A percentile compares a stretch with the other conserved stretches of the same genome.
phyloP scores from a whole-genome alignment of 2,888 invertebrate species.

The Geophilus truncorum region DNA sequence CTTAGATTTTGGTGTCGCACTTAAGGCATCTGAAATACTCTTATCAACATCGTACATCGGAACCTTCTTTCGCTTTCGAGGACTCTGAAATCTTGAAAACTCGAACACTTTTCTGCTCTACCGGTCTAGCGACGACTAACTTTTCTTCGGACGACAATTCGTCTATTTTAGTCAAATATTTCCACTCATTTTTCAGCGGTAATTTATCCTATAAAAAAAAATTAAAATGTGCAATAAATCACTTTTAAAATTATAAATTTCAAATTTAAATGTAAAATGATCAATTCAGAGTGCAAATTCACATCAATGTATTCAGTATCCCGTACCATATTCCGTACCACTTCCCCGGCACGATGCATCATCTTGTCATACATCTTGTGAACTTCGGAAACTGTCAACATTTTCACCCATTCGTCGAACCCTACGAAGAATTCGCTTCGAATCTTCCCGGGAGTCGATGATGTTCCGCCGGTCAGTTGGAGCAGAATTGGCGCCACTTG shows the following conservation, averaged over 20 bases:
- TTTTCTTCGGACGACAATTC: background rate
- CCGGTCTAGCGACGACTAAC: background rate
- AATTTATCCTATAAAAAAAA: conserved; percentile 48
- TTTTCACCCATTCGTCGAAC: too few relatives aligned
- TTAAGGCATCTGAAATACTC: background rate
- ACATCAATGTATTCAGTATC: conserved; percentile 29
- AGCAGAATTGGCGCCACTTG: too few relatives aligned
- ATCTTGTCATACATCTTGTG: too few relatives aligned
- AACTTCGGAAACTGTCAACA: too few relatives aligned
- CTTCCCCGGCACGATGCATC: too few relatives aligned
- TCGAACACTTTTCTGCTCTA: background rate
- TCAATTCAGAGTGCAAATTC: background rate
- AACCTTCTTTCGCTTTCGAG: background rate
- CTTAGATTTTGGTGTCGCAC: background rate
- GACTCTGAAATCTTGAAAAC: background rate
- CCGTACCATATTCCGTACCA: too few relatives aligned
- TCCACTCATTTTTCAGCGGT: conserved; percentile 57
- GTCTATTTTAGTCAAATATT: conserved; percentile 45
- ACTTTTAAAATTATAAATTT: background rate
- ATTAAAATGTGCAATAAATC: background rate
- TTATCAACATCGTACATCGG: background rate
- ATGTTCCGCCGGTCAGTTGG: too few relatives aligned
- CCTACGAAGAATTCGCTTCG: too few relatives aligned
- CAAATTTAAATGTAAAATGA: conserved; percentile 3
- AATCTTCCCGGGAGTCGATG: too few relatives aligned